A percentile compares a stretch with the other conserved stretches of the same genome.
phyloP scores from a whole-genome alignment of 2,797 vertebrate species.

The Kryptolebias ocellatus region DNA sequence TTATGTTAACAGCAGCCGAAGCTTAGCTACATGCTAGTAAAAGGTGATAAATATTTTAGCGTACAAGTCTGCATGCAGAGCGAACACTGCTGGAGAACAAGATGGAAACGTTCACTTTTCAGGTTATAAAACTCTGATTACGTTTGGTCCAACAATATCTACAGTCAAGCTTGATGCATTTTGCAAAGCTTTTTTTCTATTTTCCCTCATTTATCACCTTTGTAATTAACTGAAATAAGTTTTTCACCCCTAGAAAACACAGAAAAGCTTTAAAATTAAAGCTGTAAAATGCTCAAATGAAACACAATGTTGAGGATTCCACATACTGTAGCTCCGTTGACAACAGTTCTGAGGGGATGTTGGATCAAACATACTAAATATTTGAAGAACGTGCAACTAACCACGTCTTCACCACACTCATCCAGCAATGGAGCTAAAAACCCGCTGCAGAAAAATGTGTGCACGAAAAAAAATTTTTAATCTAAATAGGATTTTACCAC shows the following conservation, averaged over 20 bases:
- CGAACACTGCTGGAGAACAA: slow-evolving; percentile 31
- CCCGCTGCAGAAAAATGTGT: slow-evolving; percentile 18
- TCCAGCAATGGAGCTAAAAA: slow-evolving; percentile 32
- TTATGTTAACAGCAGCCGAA: slow-evolving; percentile 52
- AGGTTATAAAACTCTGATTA: slow-evolving; percentile 36
- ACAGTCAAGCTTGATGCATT: slow-evolving; percentile 3
- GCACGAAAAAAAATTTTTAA: slow-evolving; percentile 24
- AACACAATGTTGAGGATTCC: slow-evolving; percentile 21
- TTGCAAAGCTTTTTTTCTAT: neutral
- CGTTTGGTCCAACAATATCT: slow-evolving; percentile 15
- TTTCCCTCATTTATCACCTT: neutral
- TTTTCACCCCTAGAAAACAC: neutral
- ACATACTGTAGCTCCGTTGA: slow-evolving; percentile 34
- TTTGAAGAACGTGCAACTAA: slow-evolving; percentile 64
- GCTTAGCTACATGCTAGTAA: slow-evolving; percentile 44
- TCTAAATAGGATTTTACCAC: slow-evolving; percentile 20
- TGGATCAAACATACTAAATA: slow-evolving; percentile 66
- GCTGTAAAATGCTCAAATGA: slow-evolving; percentile 10
- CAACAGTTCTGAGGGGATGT: slow-evolving; percentile 45
- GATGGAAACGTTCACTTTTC: slow-evolving; percentile 35
- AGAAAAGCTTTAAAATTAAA: slow-evolving; percentile 1
- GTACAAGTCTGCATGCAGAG: slow-evolving; percentile 30
- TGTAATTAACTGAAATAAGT: slow-evolving; percentile 11
- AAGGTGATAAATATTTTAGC: slow-evolving; percentile 70
- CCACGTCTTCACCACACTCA: slow-evolving; percentile 40